Evolutionary conservation across 2,113 vertebrate species (phyloP).

Genomic region (Gymnocephalus cernua): DNA sequence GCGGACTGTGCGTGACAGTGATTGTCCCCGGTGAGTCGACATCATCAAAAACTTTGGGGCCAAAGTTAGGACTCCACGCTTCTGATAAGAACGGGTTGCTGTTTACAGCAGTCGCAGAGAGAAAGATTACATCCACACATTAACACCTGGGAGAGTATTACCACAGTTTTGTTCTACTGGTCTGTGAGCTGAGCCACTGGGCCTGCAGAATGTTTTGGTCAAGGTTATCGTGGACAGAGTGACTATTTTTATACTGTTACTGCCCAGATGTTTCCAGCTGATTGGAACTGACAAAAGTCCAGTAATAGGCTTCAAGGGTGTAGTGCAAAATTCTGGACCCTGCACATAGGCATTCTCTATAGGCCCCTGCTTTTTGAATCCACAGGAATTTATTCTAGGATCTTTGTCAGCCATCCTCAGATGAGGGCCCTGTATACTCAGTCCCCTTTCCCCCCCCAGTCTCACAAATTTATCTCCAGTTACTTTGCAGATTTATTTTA

Average conservation of each 20-base stretch:
- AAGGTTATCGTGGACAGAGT: slow-evolving; percentile 18
- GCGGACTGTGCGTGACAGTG: slow-evolving; percentile 16
- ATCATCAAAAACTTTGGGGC: slow-evolving; percentile 28
- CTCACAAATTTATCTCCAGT: too few species aligned
- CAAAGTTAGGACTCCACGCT: slow-evolving; percentile 15
- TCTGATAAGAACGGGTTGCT: slow-evolving; percentile 41
- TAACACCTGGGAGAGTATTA: slow-evolving; percentile 23
- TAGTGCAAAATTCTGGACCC: too few species aligned
- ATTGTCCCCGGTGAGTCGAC: slow-evolving; percentile 24
- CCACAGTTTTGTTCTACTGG: neutral
- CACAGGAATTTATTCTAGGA: too few species aligned
- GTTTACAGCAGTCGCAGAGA: slow-evolving; percentile 23
- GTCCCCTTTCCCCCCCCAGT: too few species aligned
- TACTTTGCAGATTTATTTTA: too few species aligned
- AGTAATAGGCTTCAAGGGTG: neutral
- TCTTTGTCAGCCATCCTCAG: too few species aligned
- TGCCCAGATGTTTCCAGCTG: slow-evolving; percentile 19
- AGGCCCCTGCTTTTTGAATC: too few species aligned
- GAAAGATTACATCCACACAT: slow-evolving; percentile 31
- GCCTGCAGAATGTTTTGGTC: neutral
- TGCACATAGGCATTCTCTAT: too few species aligned
- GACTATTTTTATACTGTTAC: slow-evolving; percentile 5
- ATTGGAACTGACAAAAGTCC: neutral
- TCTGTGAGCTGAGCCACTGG: neutral
- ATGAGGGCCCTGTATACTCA: too few species aligned